Evolutionary conservation across 2,888 invertebrate genomes (phyloP), one percentile per base, ranked within the genome.

Genomic region (Galerucella pusilla): DNA sequence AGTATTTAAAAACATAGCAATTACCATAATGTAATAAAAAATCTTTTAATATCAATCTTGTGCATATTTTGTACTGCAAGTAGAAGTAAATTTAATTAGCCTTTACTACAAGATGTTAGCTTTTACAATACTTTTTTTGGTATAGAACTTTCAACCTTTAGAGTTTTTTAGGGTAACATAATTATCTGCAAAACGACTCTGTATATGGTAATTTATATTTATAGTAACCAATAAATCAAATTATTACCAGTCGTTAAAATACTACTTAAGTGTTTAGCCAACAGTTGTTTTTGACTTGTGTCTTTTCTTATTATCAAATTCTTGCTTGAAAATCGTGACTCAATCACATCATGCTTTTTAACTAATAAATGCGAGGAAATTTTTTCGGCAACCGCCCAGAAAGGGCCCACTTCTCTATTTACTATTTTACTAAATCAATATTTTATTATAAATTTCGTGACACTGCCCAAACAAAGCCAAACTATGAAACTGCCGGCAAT

Each of bases 1-100:
- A 57, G 57, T 57, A 57, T 57, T 57, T 57, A 57, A 57, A 57
- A 57, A 57, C 57, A 57, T 20, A 9, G 20, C 57, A 20, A 20
- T 20, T 20, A 57, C 57, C 57, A 57, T 20, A 52, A n/a, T 52
- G n/a, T 52, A 52, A 52, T 52, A 20, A n/a, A 52, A 52, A 52
- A 16, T n/a, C 7, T 52, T 52, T n/a, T n/a, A 52, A 42, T 42
- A 42, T 42, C 35, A 42, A 42, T 42, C 35, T 42, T 42, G 35
- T 7, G 35, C 52, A 0, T n/a, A 52, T n/a, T 52, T 52, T 14
- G 7, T 52, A n/a, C n/a, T 14, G n/a, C 52, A 5, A 7, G 6
- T n/a, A 52, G n/a, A 52, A 52, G 52, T 52, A n/a, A 52, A 52
- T 52, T n/a, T 49, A 49, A 12, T 49, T 52, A 52, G 1, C n/a